phyloP scores from a whole-genome alignment of 2,888 invertebrate genomes.

The Chloroclystis v-ata region DNA sequence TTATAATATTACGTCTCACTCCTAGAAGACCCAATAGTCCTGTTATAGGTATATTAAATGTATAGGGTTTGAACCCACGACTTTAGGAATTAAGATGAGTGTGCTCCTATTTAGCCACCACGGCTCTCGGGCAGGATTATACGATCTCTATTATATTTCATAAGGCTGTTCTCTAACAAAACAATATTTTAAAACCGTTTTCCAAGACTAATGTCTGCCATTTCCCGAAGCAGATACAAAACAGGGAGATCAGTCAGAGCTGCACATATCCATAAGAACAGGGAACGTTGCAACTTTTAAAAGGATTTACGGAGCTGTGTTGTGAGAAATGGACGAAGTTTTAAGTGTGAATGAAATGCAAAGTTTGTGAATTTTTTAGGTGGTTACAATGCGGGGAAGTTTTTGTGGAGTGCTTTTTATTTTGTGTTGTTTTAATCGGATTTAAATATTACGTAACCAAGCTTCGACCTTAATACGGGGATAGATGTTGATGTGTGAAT shows the following conservation, averaged over 20 bases:
- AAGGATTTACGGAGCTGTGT: slow-evolving; percentile 4
- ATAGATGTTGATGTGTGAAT: too few relatives aligned
- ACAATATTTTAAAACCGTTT: background rate
- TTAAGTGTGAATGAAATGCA: slow-evolving; percentile 6
- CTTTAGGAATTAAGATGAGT: too few relatives aligned
- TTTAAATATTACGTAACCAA: too few relatives aligned
- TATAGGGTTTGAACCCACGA: too few relatives aligned
- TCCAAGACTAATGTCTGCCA: slow-evolving; percentile 3
- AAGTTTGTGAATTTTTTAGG: background rate
- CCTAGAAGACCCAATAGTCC: too few relatives aligned
- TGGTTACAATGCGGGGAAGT: background rate
- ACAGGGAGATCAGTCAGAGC: slow-evolving; percentile 5
- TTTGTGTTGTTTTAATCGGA: background rate
- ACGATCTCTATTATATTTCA: too few relatives aligned
- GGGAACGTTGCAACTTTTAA: slow-evolving; percentile 4
- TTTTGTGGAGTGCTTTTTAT: background rate
- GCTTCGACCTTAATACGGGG: too few relatives aligned
- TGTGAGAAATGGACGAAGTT: slow-evolving; percentile 5
- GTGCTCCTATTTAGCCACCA: too few relatives aligned
- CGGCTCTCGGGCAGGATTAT: too few relatives aligned
- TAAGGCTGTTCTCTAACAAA: too few relatives aligned
- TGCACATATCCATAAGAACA: slow-evolving; percentile 7
- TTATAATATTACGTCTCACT: too few relatives aligned
- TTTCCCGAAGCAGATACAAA: slow-evolving; percentile 12
- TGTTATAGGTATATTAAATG: too few relatives aligned